A percentile compares a stretch with the other conserved stretches of the same genome.
phyloP scores from a whole-genome alignment of 2,888 invertebrate species.

The Catocala sponsa region DNA sequence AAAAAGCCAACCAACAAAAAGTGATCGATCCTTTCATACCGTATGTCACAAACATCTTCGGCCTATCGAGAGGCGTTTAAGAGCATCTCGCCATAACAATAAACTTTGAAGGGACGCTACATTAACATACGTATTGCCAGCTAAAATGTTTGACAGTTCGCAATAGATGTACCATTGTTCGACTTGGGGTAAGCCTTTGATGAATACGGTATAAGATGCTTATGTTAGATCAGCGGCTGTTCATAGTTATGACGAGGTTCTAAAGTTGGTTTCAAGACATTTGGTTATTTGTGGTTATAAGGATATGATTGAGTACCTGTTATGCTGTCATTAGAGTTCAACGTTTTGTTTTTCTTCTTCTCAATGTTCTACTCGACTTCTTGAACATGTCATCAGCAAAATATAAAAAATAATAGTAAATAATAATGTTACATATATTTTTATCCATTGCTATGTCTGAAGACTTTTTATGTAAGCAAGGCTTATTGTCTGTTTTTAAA shows the following conservation, averaged over 20 bases:
- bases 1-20: too few species aligned
- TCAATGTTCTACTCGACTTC: too few species aligned
- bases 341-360: too few species aligned
- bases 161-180: conserved; percentile 63
- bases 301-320: background rate
- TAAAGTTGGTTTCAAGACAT: conserved; percentile 29
- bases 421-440: too few species aligned
- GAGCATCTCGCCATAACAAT: conserved; percentile 84
- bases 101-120: conserved; percentile 71
- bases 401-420: too few species aligned
- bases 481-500: too few species aligned
- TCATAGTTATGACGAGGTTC: conserved; percentile 44
- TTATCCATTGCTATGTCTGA: too few species aligned
- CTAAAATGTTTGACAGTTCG: conserved; percentile 82
- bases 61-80: conserved; percentile 72
- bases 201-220: conserved; percentile 53
- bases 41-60: conserved; percentile 70
- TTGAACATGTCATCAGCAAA: too few species aligned
- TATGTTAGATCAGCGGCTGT: conserved; percentile 39
- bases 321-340: background rate
- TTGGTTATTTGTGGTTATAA: conserved; percentile 19
- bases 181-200: conserved; percentile 62
- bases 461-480: too few species aligned
- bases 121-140: conserved; percentile 82
- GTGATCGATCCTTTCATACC: conserved; percentile 15